These are phyloP conservation scores for Zelleria hepariella DNA, from an alignment of 2,888 invertebrate genomes.

Conservation along the genomic window DNA sequence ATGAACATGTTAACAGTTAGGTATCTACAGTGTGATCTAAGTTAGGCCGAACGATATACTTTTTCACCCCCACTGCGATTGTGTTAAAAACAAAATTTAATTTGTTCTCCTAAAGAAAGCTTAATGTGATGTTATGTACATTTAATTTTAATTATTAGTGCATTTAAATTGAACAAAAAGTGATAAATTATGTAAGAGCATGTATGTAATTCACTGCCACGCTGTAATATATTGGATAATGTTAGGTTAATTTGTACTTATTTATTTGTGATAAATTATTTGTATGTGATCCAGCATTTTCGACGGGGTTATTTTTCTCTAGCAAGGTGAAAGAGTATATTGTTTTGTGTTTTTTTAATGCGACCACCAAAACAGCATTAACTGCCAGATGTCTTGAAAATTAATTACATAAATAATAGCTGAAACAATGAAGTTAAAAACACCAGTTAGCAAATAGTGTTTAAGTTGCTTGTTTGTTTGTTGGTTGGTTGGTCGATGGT, in stretches of 20 bases:
- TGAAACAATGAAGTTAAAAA: neutral
- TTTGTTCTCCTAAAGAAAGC: constrained; percentile 2
- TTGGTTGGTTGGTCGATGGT: too few relatives aligned
- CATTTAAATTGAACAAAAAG: constrained; percentile 55
- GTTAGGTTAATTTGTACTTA: constrained; percentile 49
- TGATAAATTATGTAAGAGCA: constrained; percentile 39
- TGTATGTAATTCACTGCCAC: constrained; percentile 49
- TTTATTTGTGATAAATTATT: constrained; percentile 40
- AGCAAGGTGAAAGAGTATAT: constrained; percentile 29
- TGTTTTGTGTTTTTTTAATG: constrained; percentile 10
- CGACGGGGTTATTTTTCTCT: neutral
- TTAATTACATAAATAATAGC: neutral
- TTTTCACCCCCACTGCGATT: constrained; percentile 32
- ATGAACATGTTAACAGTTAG: constrained; percentile 28
- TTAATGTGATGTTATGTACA: constrained; percentile 25
- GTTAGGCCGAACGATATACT: constrained; percentile 33
- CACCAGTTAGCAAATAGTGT: neutral
- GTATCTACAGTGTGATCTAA: constrained; percentile 35
- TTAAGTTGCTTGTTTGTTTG: neutral
- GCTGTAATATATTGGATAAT: constrained; percentile 39
- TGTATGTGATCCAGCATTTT: constrained; percentile 8
- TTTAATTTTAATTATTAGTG: constrained; percentile 32
- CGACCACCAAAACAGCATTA: constrained; percentile 9
- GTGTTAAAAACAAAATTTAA: neutral
- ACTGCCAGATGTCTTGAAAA: constrained; percentile 5